A percentile compares a stretch with the other conserved stretches of the same genome.
phyloP scores from a whole-genome alignment of 2,888 invertebrate genomes.

The Omphaloscelis lunosa region DNA sequence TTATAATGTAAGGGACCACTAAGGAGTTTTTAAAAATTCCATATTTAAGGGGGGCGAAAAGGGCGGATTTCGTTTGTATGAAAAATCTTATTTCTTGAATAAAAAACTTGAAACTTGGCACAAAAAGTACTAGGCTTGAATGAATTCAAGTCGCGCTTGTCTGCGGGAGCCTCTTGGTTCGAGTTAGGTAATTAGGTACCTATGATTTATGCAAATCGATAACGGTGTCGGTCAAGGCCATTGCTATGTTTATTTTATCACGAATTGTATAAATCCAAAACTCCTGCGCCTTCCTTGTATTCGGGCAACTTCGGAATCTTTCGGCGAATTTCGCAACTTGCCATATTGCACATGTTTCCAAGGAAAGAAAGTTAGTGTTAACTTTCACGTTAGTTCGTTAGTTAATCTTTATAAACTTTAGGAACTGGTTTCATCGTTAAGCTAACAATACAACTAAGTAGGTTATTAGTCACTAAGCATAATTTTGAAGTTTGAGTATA shows the following conservation, averaged over 20 bases:
- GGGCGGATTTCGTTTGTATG: no score
- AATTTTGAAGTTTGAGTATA: not conserved
- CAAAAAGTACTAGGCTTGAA: no score
- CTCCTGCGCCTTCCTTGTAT: not conserved
- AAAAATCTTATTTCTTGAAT: no score
- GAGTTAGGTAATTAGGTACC: no score
- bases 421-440: not conserved
- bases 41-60: no score
- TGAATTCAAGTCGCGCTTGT: no score
- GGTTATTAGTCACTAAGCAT: not conserved
- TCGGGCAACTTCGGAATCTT: slow-evolving; percentile 1
- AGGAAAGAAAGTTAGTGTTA: not conserved
- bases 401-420: not conserved
- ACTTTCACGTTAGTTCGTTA: slow-evolving; percentile 9
- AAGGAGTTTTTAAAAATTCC: no score
- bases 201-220: not conserved
- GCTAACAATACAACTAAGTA: not conserved
- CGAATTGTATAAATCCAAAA: not conserved
- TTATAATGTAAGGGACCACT: no score
- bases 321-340: slow-evolving; percentile 8
- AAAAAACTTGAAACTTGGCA: no score
- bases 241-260: not conserved
- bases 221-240: not conserved
- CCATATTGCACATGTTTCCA: not conserved
- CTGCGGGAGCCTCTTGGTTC: no score